phyloP scores from a whole-genome alignment of 2,888 invertebrate genomes.

The Caenorhabditis sinica region DNA sequence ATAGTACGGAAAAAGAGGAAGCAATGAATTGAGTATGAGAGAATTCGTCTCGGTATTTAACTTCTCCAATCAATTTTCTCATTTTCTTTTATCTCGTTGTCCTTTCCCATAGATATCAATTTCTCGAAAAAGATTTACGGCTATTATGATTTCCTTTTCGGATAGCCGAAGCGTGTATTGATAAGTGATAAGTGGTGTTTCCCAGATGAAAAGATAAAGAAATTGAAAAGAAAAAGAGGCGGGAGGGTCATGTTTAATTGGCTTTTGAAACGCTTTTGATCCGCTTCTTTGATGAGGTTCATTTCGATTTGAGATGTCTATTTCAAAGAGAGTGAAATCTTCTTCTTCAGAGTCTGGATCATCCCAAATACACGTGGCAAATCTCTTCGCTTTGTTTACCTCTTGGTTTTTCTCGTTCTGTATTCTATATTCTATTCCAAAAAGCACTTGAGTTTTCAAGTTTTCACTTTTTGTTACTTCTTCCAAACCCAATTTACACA shows the following conservation, averaged over 20 bases:
- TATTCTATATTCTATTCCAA: slow-evolving; percentile 48
- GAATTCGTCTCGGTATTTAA: neutral
- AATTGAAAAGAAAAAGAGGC: slow-evolving; percentile 12
- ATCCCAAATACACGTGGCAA: neutral
- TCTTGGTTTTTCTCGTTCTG: slow-evolving; percentile 22
- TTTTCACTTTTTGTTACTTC: slow-evolving; percentile 27
- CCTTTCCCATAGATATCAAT: slow-evolving; percentile 1
- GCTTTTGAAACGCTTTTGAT: slow-evolving; percentile 49
- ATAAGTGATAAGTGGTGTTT: slow-evolving; percentile 37
- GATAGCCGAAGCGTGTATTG: slow-evolving; percentile 29
- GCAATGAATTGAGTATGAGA: neutral
- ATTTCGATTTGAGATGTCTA: slow-evolving; percentile 21
- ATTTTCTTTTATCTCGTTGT: neutral
- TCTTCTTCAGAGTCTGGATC: slow-evolving; percentile 7
- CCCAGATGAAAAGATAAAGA: slow-evolving; percentile 7
- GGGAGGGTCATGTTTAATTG: slow-evolving; percentile 50
- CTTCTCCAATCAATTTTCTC: neutral
- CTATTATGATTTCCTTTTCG: slow-evolving; percentile 15
- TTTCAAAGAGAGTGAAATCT: neutral
- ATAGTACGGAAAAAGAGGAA: slow-evolving; percentile 15
- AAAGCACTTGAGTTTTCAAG: slow-evolving; percentile 35
- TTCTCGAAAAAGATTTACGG: slow-evolving; percentile 27
- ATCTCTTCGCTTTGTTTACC: slow-evolving; percentile 11
- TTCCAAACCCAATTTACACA: slow-evolving; percentile 44
- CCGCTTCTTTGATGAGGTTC: slow-evolving; percentile 43